Evolutionary conservation across 2,797 vertebrate genomes (phyloP).

Genomic region (Mareca penelope): DNA sequence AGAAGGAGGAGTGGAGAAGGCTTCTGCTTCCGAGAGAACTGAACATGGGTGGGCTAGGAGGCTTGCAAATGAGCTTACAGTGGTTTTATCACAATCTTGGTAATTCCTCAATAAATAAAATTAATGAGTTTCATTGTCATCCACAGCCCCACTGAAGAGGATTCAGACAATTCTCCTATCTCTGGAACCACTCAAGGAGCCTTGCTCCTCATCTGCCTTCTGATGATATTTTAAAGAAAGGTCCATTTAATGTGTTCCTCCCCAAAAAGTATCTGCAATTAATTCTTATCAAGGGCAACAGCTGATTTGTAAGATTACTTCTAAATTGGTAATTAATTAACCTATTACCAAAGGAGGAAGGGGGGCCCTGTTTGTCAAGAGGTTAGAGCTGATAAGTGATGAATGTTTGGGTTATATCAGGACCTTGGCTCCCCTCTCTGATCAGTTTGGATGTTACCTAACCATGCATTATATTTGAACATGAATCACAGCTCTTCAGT

Average conservation of each 20-base stretch:
- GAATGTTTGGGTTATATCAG: conserved; percentile 25
- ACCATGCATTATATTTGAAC: conserved; percentile 71
- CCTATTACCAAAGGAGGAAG: conserved; percentile 59
- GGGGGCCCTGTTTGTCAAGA: conserved; percentile 44
- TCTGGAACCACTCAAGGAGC: not conserved
- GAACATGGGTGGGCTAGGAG: not conserved
- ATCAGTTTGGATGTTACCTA: conserved; percentile 68
- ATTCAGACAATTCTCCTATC: conserved; percentile 43
- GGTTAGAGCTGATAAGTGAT: conserved; percentile 59
- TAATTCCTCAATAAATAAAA: conserved; percentile 58
- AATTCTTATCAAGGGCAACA: conserved; percentile 69
- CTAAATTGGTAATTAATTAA: conserved; percentile 72
- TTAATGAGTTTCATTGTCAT: conserved; percentile 39
- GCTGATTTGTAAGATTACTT: conserved; percentile 68
- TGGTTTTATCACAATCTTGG: conserved; percentile 26
- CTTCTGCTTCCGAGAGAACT: not conserved
- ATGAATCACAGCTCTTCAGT: conserved; percentile 50
- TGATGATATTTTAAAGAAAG: conserved; percentile 55
- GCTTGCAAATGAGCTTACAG: conserved; percentile 11
- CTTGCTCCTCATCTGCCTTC: conserved; percentile 26
- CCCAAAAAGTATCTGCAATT: conserved; percentile 65
- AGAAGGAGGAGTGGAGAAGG: not conserved
- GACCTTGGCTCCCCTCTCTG: conserved; percentile 63
- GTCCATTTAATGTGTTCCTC: conserved; percentile 54
- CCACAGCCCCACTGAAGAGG: not conserved